phyloP scores from a whole-genome alignment of 2,113 vertebrate species.

The Paralichthys olivaceus region DNA sequence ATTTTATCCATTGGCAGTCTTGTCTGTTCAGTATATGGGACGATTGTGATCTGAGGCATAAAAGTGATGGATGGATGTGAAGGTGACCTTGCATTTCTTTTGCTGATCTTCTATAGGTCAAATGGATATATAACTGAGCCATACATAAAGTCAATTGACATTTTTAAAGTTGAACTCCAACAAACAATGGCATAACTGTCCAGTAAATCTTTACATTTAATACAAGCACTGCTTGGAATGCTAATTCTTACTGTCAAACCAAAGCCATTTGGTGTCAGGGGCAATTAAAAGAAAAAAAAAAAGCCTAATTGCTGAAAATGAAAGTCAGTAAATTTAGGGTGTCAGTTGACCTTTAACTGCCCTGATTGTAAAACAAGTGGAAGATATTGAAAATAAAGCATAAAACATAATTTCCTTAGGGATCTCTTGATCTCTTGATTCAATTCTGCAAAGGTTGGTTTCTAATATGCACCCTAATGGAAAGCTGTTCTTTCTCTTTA shows the following conservation, averaged over 20 bases:
- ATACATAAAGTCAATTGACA: too few relatives aligned
- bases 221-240: not conserved
- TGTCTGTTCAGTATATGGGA: not conserved
- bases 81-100: not conserved
- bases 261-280: not conserved
- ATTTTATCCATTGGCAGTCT: not conserved
- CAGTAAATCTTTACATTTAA: too few relatives aligned
- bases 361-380: not conserved
- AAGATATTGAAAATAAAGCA: not conserved
- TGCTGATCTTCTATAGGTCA: not conserved
- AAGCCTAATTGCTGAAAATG: not conserved
- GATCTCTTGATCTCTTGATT: not conserved
- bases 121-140: too few relatives aligned
- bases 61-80: not conserved
- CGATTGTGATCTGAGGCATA: too few relatives aligned
- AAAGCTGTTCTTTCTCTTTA: too few relatives aligned
- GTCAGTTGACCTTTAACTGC: not conserved
- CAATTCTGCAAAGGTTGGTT: too few relatives aligned
- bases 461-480: too few relatives aligned
- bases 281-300: not conserved
- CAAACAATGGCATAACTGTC: too few relatives aligned
- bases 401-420: too few relatives aligned
- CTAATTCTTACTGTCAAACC: not conserved
- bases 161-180: too few relatives aligned
- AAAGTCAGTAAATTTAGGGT: not conserved